Conservation (phyloP, 2,888 invertebrate species). For the Mythimna vitellina region DNA sequence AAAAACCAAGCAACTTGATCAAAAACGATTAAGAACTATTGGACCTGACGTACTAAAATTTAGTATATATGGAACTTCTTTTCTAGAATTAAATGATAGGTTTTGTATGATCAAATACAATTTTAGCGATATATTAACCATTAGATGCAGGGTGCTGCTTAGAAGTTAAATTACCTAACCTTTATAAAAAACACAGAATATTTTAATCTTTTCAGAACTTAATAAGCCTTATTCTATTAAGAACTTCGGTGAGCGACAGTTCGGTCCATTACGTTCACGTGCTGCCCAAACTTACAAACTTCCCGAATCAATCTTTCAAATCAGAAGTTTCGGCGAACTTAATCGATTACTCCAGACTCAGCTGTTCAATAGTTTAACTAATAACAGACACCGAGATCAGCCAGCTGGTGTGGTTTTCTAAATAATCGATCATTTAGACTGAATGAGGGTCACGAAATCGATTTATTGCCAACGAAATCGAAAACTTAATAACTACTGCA, state of each 20-base stretch:
- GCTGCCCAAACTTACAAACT: slow-evolving; percentile 9
- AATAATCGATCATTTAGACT: not conserved
- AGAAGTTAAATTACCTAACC: not conserved
- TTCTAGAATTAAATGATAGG: not conserved
- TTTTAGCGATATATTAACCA: not conserved
- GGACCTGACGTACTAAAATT: not conserved
- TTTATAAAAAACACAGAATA: not conserved
- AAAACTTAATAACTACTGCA: not conserved
- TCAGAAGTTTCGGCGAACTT: slow-evolving; percentile 4
- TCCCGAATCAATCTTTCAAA: slow-evolving; percentile 13
- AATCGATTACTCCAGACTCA: slow-evolving; percentile 14
- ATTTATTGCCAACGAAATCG: not conserved
- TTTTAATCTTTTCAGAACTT: not conserved
- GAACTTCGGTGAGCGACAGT: not conserved
- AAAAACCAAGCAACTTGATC: not conserved
- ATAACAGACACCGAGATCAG: not conserved
- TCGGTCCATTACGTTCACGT: slow-evolving; percentile 7
- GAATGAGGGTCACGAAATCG: not conserved
- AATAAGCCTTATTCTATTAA: not conserved
- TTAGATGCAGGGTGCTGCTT: not conserved
- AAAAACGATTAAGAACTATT: slow-evolving; percentile 9
- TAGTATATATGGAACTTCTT: slow-evolving; percentile 18
- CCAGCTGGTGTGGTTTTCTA: not conserved
- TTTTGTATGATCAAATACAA: not conserved
- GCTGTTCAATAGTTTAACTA: slow-evolving; percentile 25